Evolutionary conservation across 2,797 vertebrate species (phyloP).

Genomic region (Paramormyrops hopkinsi): DNA sequence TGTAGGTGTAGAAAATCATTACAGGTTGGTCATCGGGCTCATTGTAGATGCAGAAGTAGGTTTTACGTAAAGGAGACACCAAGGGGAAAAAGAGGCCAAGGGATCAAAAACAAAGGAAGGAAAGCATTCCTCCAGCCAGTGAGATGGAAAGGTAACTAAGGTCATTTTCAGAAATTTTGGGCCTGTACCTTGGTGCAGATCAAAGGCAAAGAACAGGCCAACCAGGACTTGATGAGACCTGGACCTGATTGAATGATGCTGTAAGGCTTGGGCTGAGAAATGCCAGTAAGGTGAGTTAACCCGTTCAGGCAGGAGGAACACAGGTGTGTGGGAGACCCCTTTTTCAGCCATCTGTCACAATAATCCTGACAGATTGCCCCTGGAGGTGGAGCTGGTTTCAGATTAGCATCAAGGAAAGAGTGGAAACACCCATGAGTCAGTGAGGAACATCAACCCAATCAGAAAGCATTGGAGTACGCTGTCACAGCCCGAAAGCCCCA

Average conservation of each 20-base stretch:
- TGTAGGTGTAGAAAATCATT: neutral
- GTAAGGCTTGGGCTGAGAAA: neutral
- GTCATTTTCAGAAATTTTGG: neutral
- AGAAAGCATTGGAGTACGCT: neutral
- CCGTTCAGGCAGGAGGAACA: neutral
- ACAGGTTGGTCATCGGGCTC: neutral
- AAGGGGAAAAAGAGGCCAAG: neutral
- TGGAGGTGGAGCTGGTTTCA: neutral
- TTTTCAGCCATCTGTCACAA: neutral
- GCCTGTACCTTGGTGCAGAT: neutral
- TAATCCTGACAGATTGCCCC: neutral
- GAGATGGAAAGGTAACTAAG: neutral
- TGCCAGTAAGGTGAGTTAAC: neutral
- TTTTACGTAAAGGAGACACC: neutral
- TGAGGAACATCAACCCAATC: neutral
- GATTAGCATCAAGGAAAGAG: neutral
- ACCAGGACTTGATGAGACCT: neutral
- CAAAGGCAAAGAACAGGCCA: neutral
- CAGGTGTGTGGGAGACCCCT: slow-evolving; percentile 2
- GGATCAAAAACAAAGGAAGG: neutral
- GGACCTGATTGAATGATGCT: neutral
- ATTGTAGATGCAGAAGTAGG: neutral
- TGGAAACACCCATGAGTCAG: neutral
- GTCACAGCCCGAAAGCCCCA: neutral
- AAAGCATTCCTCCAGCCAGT: neutral